Evolutionary conservation across 2,113 vertebrate species (phyloP).

Genomic region (Sminthopsis crassicaudata): DNA sequence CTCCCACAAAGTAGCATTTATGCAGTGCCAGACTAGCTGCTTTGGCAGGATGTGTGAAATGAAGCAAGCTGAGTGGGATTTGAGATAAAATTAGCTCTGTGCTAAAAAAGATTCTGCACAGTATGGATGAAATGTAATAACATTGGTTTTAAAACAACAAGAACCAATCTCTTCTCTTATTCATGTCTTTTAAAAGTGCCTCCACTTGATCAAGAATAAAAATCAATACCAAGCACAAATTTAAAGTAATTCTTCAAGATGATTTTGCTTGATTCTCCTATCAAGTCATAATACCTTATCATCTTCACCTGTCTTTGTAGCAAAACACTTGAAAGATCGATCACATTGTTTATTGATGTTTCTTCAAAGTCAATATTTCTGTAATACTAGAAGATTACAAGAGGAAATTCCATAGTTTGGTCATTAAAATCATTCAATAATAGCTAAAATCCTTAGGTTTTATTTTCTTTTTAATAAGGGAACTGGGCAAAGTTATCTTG

Average conservation of each 20-base stretch:
- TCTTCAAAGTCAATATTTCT: not conserved
- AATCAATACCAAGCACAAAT: not conserved
- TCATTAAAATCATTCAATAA: not conserved
- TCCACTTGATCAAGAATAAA: not conserved
- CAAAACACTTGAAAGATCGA: not conserved
- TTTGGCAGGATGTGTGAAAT: not conserved
- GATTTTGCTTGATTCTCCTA: not conserved
- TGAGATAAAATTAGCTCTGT: not conserved
- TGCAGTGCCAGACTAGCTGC: not conserved
- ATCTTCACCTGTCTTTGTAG: not conserved
- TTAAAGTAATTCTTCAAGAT: not conserved
- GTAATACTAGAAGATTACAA: too few species aligned
- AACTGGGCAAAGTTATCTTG: not conserved
- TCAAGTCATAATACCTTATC: not conserved
- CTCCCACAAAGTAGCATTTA: not conserved
- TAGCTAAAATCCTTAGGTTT: not conserved
- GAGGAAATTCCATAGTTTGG: not conserved
- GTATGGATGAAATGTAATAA: not conserved
- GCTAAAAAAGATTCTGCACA: not conserved
- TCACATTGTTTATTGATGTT: not conserved
- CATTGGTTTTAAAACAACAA: not conserved
- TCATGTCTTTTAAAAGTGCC: not conserved
- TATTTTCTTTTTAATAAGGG: not conserved
- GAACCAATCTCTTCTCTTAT: not conserved
- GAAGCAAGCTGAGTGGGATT: not conserved